phyloP scores from a whole-genome alignment of 37 sponge, comb jelly and placozoan genomes.

The Aphrocallistes beatrix region DNA sequence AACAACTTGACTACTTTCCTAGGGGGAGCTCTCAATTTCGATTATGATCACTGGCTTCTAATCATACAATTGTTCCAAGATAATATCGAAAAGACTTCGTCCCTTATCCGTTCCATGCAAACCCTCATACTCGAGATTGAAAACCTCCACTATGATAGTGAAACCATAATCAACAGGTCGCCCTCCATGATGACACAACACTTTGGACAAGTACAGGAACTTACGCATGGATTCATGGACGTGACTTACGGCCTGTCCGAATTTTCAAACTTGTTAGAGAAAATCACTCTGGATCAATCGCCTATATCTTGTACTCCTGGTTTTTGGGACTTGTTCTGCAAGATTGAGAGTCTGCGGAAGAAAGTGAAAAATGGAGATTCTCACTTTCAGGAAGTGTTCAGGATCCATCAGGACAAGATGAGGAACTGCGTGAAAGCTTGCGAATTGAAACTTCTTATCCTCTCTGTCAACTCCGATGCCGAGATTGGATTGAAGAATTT shows the following conservation, averaged over 20 bases:
- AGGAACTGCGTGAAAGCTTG: not conserved
- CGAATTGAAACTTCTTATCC: not conserved
- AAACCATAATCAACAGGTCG: not conserved
- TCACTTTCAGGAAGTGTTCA: not conserved
- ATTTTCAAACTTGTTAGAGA: not conserved
- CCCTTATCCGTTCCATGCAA: not conserved
- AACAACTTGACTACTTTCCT: not conserved
- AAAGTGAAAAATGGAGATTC: not conserved
- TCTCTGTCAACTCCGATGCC: not conserved
- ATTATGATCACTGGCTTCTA: not conserved
- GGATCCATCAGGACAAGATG: constrained; percentile 11
- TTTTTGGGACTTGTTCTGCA: not conserved
- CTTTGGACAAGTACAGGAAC: not conserved
- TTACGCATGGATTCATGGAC: not conserved
- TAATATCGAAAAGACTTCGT: not conserved
- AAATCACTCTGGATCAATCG: not conserved
- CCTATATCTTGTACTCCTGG: not conserved
- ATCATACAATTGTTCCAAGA: not conserved
- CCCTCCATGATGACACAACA: not conserved
- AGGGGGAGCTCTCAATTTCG: not conserved
- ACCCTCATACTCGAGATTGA: not conserved
- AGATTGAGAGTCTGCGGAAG: not conserved
- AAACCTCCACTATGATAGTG: not conserved
- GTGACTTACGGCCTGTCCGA: not conserved
- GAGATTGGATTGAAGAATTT: not conserved